Evolutionary conservation across 1,140 invertebrate genomes (phyloP).

Genomic region (Cydia strobilella): DNA sequence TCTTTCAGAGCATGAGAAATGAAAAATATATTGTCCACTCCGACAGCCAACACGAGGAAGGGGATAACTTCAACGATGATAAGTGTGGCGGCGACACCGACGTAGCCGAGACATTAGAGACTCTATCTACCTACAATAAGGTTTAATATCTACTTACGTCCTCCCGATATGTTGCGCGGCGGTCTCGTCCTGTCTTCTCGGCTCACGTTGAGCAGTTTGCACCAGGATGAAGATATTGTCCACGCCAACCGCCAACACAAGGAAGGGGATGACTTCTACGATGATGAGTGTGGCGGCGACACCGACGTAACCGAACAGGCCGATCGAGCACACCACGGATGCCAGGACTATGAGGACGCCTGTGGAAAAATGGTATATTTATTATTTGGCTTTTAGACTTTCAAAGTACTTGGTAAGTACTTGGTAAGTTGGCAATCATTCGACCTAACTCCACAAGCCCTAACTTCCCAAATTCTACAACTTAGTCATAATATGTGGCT

Average conservation of each 20-base stretch:
- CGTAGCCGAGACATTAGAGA: constrained; percentile 91
- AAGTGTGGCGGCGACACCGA: constrained; percentile 94
- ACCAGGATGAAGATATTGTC: constrained; percentile 99
- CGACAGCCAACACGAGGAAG: constrained; percentile 87
- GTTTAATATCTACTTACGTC: constrained; percentile 75
- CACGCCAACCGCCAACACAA: constrained; percentile 98
- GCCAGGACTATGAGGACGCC: constrained; percentile 96
- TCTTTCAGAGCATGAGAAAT: constrained; percentile 81
- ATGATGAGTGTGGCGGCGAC: constrained; percentile 98
- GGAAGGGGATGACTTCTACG: constrained; percentile 98
- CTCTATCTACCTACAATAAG: neutral
- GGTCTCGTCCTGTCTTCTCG: constrained; percentile 85
- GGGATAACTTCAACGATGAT: constrained; percentile 99
- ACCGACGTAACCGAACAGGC: constrained; percentile 94
- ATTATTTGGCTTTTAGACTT: too few relatives aligned
- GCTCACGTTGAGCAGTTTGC: constrained; percentile 90
- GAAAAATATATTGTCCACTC: too few relatives aligned
- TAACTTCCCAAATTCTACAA: too few relatives aligned
- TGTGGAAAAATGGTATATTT: constrained; percentile 37
- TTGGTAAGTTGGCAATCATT: too few relatives aligned
- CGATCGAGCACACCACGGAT: constrained; percentile 94
- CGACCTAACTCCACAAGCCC: too few relatives aligned
- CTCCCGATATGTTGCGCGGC: constrained; percentile 93
- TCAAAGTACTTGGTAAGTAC: too few relatives aligned
- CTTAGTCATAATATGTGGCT: too few relatives aligned